Conservation (phyloP, 2,888 invertebrate genomes). For the Idaea dimidiata region DNA sequence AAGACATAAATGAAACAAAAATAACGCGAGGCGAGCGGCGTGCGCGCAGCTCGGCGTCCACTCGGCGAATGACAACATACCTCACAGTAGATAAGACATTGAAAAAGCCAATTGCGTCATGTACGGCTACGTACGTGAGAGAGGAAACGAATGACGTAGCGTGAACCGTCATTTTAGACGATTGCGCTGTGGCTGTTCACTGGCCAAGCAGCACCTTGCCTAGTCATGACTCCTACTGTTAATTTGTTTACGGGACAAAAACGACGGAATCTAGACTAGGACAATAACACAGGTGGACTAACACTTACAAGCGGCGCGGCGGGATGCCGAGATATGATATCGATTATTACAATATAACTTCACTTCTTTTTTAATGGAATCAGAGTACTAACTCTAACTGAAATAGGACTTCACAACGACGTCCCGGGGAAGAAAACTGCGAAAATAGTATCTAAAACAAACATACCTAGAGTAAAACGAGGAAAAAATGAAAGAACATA, state of each 20-base stretch:
- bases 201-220: slow-evolving; percentile 44
- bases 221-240: slow-evolving; percentile 55
- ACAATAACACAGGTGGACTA: neutral
- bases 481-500: slow-evolving; percentile 9
- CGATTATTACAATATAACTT: neutral
- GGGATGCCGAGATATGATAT: neutral
- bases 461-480: slow-evolving; percentile 5
- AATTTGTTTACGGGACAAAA: slow-evolving; percentile 57
- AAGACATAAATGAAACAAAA: slow-evolving; percentile 70
- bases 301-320: neutral
- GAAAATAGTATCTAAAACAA: slow-evolving; percentile 5
- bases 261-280: slow-evolving; percentile 13
- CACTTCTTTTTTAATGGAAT: too few relatives aligned
- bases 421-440: neutral
- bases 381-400: too few relatives aligned
- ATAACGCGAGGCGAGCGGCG: slow-evolving; percentile 54
- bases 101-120: slow-evolving; percentile 81
- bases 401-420: neutral
- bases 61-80: slow-evolving; percentile 77
- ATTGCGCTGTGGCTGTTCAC: neutral
- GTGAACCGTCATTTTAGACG: slow-evolving; percentile 67
- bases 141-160: slow-evolving; percentile 75
- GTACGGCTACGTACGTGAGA: slow-evolving; percentile 75
- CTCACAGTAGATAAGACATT: slow-evolving; percentile 78
- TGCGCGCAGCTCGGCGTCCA: slow-evolving; percentile 71